Evolutionary conservation across 2,888 invertebrate genomes (phyloP), one percentile per base, ranked within the genome.

Genomic region (Tachina grossa): DNA sequence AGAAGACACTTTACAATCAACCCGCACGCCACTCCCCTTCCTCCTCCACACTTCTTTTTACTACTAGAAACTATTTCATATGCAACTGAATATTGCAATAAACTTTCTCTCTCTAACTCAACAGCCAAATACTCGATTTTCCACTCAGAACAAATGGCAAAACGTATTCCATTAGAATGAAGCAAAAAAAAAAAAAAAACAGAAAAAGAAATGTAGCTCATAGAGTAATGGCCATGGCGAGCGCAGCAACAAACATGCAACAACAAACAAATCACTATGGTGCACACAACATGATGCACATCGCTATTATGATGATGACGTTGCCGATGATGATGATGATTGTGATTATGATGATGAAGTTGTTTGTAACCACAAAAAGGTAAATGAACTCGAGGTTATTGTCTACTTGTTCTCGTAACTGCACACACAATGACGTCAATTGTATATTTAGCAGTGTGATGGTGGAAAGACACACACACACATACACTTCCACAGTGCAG

Each of bases 321-420:
- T 53, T 39, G 31, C 45, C 16, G 9, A 55, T 19, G 51, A 22
- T 71, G 66, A 41, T 9, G 65, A 3, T 55, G 22, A 74, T 74
- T 31, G 31, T 31, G 14, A 22, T 31, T 11, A 19, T 55, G n/a
- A 47, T 72, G 19, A 81, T 81, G 75, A 80, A 43, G 45, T 61
- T 61, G 51, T 76, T 77, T 72, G 71, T 83, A 83, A 85, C 85
- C 83, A 77, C 75, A 65, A 66, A 85, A 83, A 85, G 85, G 85
- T 85, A 83, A 85, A 85, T 80, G 85, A 85, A 83, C 85, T 85
- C 85, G 83, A 83, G 85, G 85, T 85, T 85, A 85, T 85, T 85
- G 85, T 85, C 85, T 85, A 85, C 83, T 85, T 84, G 81, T 81
- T 81, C 81, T 77, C 71, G 81, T 72, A 79, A 80, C 80, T 57